Percentiles rank a stretch among this genome's conserved stretches.
phyloP scores from a whole-genome alignment of 2,888 invertebrate species.

The Caenorhabditis imperialis region DNA sequence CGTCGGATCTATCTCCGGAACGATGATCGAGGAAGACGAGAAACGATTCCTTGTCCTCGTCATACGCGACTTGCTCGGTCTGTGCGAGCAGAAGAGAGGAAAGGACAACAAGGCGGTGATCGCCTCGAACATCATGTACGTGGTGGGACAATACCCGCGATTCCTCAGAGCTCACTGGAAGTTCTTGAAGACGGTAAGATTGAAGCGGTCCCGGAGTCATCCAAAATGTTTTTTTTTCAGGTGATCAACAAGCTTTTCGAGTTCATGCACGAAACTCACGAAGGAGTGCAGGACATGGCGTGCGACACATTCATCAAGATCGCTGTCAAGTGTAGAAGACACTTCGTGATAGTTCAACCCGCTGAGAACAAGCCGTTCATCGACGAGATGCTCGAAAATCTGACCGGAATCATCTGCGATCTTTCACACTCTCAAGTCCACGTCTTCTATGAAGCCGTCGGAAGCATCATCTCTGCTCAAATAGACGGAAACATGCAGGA shows the following conservation, averaged over 20 bases:
- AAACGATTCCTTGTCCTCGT: slow-evolving; percentile 98
- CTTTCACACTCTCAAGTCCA: slow-evolving; percentile 96
- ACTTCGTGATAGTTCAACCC: slow-evolving; percentile 92
- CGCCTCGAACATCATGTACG: slow-evolving; percentile 99
- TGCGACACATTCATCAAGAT: slow-evolving; percentile 99
- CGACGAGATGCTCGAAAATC: slow-evolving; percentile 95
- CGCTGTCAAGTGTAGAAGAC: slow-evolving; percentile 95
- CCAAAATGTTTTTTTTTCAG: slow-evolving; percentile 30
- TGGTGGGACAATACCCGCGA: slow-evolving; percentile 98
- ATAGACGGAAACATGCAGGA: slow-evolving; percentile 84
- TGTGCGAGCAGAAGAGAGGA: slow-evolving; percentile 97
- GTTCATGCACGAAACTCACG: slow-evolving; percentile 99
- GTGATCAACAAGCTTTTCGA: slow-evolving; percentile 98
- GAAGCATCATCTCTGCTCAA: slow-evolving; percentile 98
- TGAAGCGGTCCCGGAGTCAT: too few species aligned
- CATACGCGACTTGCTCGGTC: slow-evolving; percentile 91
- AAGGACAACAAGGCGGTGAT: slow-evolving; percentile 99
- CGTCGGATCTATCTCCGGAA: slow-evolving; percentile 98
- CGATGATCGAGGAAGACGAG: slow-evolving; percentile 99
- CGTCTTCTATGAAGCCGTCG: slow-evolving; percentile 99
- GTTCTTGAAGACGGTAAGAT: slow-evolving; percentile 94
- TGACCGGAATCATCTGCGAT: slow-evolving; percentile 98
- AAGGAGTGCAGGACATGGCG: slow-evolving; percentile 98
- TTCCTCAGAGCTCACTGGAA: slow-evolving; percentile 99
- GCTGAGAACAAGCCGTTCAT: slow-evolving; percentile 98